phyloP scores from a whole-genome alignment of 1,140 invertebrate species.

The Leptinotarsa lineolata region DNA sequence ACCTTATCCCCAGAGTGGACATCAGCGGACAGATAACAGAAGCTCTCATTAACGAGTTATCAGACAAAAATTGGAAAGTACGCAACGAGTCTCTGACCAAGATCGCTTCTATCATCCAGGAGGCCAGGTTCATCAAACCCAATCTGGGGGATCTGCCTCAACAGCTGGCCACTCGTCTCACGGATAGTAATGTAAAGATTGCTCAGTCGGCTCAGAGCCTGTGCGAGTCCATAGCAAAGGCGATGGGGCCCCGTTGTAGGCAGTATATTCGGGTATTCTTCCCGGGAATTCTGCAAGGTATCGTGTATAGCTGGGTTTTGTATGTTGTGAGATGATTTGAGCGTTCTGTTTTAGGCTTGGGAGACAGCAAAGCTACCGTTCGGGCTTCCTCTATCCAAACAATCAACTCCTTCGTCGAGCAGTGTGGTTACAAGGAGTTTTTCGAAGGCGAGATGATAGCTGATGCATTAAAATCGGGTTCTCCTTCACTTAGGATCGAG shows the following conservation, averaged over 20 bases:
- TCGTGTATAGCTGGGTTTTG: too few relatives aligned
- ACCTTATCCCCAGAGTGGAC: slow-evolving; percentile 76
- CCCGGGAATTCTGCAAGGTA: slow-evolving; percentile 81
- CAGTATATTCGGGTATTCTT: slow-evolving; percentile 80
- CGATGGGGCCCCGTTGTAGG: slow-evolving; percentile 82
- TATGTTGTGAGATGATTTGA: too few relatives aligned
- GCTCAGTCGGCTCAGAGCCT: slow-evolving; percentile 80
- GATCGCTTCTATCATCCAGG: slow-evolving; percentile 73
- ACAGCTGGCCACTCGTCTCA: slow-evolving; percentile 73
- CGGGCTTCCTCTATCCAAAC: slow-evolving; percentile 76
- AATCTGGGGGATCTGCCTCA: slow-evolving; percentile 83
- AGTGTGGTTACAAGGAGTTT: slow-evolving; percentile 79
- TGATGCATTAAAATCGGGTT: slow-evolving; percentile 83
- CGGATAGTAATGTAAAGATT: slow-evolving; percentile 91
- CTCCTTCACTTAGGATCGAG: slow-evolving; percentile 79
- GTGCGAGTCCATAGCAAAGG: slow-evolving; percentile 76
- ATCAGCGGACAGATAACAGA: slow-evolving; percentile 87
- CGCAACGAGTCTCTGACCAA: slow-evolving; percentile 83
- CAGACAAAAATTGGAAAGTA: slow-evolving; percentile 95
- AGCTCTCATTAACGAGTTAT: slow-evolving; percentile 76
- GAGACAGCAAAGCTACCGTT: slow-evolving; percentile 75
- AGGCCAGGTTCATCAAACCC: slow-evolving; percentile 79
- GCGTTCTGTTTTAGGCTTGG: slow-evolving; percentile 57
- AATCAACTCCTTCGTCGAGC: slow-evolving; percentile 81
- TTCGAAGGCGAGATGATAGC: slow-evolving; percentile 88